phyloP scores from a whole-genome alignment of 2,888 invertebrate species.

The Athripsodes cinereus region DNA sequence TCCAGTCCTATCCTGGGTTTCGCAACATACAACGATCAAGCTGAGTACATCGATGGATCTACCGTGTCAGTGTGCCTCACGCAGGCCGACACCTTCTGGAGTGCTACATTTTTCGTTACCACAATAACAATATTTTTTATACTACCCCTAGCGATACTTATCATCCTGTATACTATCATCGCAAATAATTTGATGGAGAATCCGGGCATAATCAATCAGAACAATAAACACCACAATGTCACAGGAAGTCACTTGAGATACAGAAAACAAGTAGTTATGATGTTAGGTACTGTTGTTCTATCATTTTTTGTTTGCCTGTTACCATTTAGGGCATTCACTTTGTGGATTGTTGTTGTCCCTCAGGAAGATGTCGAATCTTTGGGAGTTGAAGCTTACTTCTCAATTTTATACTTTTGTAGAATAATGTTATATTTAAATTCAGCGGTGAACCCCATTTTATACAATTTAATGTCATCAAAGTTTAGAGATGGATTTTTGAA shows the following conservation, averaged over 20 bases:
- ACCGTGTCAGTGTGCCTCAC: constrained; percentile 74
- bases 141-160: constrained; percentile 72
- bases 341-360: constrained; percentile 80
- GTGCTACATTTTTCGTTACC: constrained; percentile 71
- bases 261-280: constrained; percentile 76
- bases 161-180: constrained; percentile 78
- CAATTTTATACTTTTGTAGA: constrained; percentile 76
- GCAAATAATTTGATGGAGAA: constrained; percentile 79
- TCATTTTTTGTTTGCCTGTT: constrained; percentile 87
- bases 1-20: constrained; percentile 80
- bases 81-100: constrained; percentile 71
- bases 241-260: constrained; percentile 59
- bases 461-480: constrained; percentile 88
- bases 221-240: constrained; percentile 45
- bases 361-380: constrained; percentile 60
- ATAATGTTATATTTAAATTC: constrained; percentile 87
- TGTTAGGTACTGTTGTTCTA: constrained; percentile 83
- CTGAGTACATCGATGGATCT: constrained; percentile 65
- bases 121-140: constrained; percentile 81
- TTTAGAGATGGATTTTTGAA: constrained; percentile 77
- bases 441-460: constrained; percentile 85
- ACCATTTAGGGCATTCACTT: constrained; percentile 80
- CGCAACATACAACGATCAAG: constrained; percentile 66
- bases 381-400: constrained; percentile 77
- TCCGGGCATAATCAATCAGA: constrained; percentile 63